Evolutionary conservation across 2,113 vertebrate species (phyloP).

Genomic region (Potamarius usumacintae): DNA sequence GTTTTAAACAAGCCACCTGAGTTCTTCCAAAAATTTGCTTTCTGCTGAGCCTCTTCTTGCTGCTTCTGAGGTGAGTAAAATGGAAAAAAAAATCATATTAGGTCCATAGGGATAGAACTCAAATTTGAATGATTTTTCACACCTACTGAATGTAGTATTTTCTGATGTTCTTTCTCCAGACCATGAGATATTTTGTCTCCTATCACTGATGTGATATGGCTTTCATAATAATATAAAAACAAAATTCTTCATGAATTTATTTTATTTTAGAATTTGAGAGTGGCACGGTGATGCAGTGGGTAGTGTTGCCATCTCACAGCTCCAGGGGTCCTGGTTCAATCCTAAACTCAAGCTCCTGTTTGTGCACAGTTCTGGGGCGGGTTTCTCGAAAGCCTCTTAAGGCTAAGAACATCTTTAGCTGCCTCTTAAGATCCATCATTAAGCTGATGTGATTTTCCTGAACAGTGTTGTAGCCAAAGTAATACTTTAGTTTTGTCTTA

Average conservation of each 20-base stretch:
- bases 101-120: not conserved
- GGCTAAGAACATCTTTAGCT: no score
- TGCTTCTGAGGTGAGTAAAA: not conserved
- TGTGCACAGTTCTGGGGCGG: not conserved
- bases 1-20: not conserved
- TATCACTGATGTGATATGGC: not conserved
- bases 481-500: no score
- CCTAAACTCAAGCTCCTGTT: no score
- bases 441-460: no score
- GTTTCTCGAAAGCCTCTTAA: no score
- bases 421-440: no score
- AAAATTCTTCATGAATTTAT: not conserved
- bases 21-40: slow-evolving; percentile 5
- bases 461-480: no score
- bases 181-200: not conserved
- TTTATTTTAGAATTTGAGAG: not conserved
- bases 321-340: not conserved
- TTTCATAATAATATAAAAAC: not conserved
- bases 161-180: not conserved
- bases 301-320: not conserved
- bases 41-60: not conserved
- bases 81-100: not conserved
- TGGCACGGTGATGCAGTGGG: not conserved
- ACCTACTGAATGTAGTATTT: not conserved
- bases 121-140: not conserved